Evolutionary conservation across 2,113 vertebrate species (phyloP).

Genomic region (Aspidoscelis tigris): DNA sequence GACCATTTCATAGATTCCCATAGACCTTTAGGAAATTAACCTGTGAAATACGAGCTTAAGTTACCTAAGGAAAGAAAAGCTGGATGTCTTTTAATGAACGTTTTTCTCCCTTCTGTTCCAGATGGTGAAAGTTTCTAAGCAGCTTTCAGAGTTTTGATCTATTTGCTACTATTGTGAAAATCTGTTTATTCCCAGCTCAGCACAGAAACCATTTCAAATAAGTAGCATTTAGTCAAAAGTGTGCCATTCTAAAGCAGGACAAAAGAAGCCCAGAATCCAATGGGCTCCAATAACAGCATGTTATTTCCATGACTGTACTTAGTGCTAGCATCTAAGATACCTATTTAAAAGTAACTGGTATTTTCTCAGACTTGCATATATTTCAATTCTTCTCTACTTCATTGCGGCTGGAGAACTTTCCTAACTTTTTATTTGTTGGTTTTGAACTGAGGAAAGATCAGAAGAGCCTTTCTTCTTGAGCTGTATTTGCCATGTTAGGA

Average conservation of each 20-base stretch:
- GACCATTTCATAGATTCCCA: slow-evolving; percentile 5
- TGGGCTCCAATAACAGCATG: not conserved
- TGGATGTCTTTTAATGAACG: not conserved
- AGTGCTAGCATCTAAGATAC: not conserved
- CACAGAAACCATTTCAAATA: not conserved
- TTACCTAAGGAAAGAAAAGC: not conserved
- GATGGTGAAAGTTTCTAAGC: not conserved
- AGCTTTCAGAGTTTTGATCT: not conserved
- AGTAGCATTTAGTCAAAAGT: not conserved
- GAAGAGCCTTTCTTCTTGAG: not conserved
- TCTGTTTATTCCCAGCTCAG: not conserved
- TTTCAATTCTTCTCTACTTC: too few relatives aligned
- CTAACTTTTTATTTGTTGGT: not conserved
- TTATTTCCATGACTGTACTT: not conserved
- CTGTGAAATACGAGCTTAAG: not conserved
- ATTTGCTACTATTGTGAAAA: not conserved
- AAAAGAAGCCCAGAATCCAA: not conserved
- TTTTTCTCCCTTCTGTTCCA: not conserved
- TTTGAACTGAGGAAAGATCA: not conserved
- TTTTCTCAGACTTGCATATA: too few relatives aligned
- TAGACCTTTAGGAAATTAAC: not conserved
- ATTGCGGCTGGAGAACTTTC: too few relatives aligned
- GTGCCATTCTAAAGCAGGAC: not conserved
- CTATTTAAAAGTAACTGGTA: not conserved
- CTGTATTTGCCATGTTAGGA: not conserved